These are phyloP conservation scores for Pheucticus melanocephalus DNA, from an alignment of 2,113 vertebrate species.

Conservation along the genomic window DNA sequence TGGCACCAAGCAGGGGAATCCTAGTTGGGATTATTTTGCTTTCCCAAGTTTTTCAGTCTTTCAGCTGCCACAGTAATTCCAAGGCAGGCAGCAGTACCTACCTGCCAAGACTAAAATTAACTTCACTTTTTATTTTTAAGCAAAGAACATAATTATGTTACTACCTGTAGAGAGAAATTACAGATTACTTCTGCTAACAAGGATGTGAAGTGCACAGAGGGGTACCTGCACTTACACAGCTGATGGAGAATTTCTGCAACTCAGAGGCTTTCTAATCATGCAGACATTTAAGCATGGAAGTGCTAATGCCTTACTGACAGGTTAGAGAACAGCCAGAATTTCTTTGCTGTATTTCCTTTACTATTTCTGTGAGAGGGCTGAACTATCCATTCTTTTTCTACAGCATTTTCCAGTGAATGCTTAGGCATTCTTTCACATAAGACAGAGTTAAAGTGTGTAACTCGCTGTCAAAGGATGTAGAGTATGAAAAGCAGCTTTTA, in stretches of 20 bases:
- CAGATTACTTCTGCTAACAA: not conserved
- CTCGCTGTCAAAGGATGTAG: not conserved
- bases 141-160: constrained; percentile 33
- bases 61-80: constrained; percentile 29
- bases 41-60: not conserved
- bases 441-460: not conserved
- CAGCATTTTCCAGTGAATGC: not conserved
- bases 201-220: not conserved
- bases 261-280: not conserved
- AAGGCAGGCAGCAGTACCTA: not conserved
- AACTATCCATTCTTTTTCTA: not conserved
- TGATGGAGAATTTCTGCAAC: not conserved
- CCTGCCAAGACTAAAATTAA: constrained; percentile 58
- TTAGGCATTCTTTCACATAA: not conserved
- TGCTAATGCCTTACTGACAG: not conserved
- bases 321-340: not conserved
- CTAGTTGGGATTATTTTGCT: not conserved
- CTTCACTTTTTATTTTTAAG: constrained; percentile 16
- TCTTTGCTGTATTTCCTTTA: not conserved
- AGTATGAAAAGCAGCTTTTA: not conserved
- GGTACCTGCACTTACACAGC: not conserved
- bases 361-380: not conserved
- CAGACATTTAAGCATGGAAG: not conserved
- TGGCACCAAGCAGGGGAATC: not conserved
- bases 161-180: constrained; percentile 37